Conservation (phyloP, 2,888 invertebrate species). For the Cinara cedri region DNA sequence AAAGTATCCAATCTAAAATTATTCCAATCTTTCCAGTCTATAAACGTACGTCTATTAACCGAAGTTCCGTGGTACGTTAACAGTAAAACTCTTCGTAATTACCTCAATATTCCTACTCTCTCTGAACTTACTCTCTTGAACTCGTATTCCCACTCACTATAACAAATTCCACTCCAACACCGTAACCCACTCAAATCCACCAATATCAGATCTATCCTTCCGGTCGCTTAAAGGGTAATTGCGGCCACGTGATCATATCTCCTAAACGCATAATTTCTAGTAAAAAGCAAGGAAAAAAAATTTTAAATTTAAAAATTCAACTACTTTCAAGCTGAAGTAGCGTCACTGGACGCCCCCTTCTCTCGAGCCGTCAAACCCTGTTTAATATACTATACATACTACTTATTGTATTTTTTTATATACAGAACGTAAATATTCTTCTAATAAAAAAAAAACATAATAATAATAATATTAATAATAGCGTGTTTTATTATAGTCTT, state of each 20-base stretch:
- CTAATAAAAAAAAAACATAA: no score
- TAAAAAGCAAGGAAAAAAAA: neutral
- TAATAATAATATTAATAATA: no score
- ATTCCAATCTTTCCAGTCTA: neutral
- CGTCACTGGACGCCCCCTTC: neutral
- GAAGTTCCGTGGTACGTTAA: neutral
- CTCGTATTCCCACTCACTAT: neutral
- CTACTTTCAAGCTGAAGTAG: neutral
- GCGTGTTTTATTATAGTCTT: no score
- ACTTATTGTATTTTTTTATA: slow-evolving; percentile 1
- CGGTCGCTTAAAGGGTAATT: neutral
- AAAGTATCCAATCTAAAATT: neutral
- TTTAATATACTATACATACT: neutral
- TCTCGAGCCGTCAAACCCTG: neutral
- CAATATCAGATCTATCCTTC: neutral
- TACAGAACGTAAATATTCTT: neutral
- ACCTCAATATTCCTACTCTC: neutral
- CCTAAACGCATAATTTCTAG: neutral
- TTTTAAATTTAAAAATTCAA: no score
- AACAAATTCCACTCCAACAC: neutral
- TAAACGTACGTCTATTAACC: neutral
- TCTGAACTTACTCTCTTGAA: neutral
- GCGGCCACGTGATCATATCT: neutral
- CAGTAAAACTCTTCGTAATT: neutral
- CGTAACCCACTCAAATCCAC: neutral